Percentiles rank a stretch among this genome's conserved stretches.
Evolutionary conservation across 2,113 vertebrate genomes (phyloP).

Genomic region (Mesembrinibis cayennensis): DNA sequence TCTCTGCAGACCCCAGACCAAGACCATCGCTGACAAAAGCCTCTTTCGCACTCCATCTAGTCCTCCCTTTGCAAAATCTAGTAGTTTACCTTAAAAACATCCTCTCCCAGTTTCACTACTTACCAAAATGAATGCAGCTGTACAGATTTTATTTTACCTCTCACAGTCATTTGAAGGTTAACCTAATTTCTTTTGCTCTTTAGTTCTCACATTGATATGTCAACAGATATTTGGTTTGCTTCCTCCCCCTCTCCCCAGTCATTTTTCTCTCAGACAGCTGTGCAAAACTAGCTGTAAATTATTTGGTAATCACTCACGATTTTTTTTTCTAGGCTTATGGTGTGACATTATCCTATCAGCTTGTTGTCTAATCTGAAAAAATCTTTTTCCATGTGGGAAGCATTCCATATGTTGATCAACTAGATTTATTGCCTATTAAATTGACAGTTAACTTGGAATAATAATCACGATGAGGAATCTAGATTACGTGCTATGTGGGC

Average conservation of each 20-base stretch:
- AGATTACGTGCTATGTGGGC: background rate
- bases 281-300: conserved; percentile 22
- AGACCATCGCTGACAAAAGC: background rate
- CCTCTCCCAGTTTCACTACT: background rate
- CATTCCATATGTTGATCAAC: background rate
- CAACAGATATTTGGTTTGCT: conserved; percentile 26
- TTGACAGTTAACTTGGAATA: background rate
- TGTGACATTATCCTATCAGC: conserved; percentile 6
- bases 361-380: conserved; percentile 25
- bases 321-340: background rate
- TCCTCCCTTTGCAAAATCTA: background rate
- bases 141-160: background rate
- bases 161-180: background rate
- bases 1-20: background rate
- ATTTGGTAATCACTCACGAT: background rate
- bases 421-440: conserved; percentile 12
- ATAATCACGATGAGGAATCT: background rate
- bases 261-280: conserved; percentile 20
- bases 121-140: conserved; percentile 24
- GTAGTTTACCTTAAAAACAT: background rate
- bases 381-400: background rate
- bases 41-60: background rate
- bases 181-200: conserved; percentile 7
- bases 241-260: background rate
- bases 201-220: conserved; percentile 41